These are phyloP conservation scores for Patella depressa DNA, from an alignment of 2,888 invertebrate genomes.

Conservation along the genomic window DNA sequence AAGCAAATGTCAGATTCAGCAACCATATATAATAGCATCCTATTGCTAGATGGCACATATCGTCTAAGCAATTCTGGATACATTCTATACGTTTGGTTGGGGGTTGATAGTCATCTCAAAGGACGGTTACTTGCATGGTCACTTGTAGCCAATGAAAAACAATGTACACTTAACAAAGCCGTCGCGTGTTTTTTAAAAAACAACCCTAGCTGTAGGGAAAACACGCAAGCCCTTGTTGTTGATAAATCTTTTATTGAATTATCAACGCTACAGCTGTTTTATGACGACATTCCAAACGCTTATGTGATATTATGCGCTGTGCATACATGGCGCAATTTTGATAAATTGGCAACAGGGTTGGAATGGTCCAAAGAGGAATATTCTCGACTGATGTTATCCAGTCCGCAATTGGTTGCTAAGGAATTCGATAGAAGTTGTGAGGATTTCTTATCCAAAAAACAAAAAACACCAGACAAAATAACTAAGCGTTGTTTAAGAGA, in stretches of 20 bases:
- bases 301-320: not conserved
- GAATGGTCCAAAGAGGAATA: not conserved
- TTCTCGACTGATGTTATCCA: not conserved
- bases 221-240: not conserved
- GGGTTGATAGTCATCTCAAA: not conserved
- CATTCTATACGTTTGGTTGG: not conserved
- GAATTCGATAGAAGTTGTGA: too few species aligned
- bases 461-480: too few species aligned
- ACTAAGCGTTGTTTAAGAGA: too few species aligned
- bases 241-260: slow-evolving; percentile 6
- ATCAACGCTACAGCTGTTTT: not conserved
- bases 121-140: not conserved
- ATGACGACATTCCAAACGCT: not conserved
- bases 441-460: too few species aligned
- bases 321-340: not conserved
- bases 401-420: not conserved
- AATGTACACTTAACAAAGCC: not conserved
- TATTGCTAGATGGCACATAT: not conserved
- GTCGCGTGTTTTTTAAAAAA: not conserved
- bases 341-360: not conserved
- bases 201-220: not conserved
- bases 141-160: not conserved
- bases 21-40: not conserved
- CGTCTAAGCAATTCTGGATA: not conserved
- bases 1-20: not conserved